Evolutionary conservation across 2,113 vertebrate genomes (phyloP).

Genomic region (Leuciscus idus): DNA sequence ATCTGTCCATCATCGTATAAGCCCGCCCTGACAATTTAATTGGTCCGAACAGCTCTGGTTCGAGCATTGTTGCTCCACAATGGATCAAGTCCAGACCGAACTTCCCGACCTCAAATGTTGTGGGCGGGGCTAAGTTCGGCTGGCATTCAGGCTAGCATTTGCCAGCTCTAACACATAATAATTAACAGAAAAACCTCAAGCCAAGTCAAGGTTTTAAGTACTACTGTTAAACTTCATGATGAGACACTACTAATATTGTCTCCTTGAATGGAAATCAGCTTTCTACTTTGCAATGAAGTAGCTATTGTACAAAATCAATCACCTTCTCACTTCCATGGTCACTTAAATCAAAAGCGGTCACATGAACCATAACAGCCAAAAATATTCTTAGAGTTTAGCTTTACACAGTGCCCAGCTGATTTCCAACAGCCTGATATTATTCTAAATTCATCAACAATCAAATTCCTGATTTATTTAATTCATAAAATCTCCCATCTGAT

Average conservation of each 20-base stretch:
- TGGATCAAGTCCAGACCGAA: too few relatives aligned
- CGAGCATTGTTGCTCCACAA: too few relatives aligned
- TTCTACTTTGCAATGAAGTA: slow-evolving; percentile 40
- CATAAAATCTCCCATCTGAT: slow-evolving; percentile 42
- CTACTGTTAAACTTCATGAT: not conserved
- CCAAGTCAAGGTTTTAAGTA: not conserved
- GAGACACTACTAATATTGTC: not conserved
- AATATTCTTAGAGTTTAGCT: slow-evolving; percentile 5
- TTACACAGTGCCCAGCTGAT: not conserved
- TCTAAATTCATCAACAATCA: slow-evolving; percentile 56
- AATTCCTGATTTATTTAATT: slow-evolving; percentile 49
- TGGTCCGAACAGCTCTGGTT: too few relatives aligned
- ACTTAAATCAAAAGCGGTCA: slow-evolving; percentile 15
- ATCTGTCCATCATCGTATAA: too few relatives aligned
- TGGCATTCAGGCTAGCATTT: not conserved
- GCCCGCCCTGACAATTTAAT: too few relatives aligned
- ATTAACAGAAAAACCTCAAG: not conserved
- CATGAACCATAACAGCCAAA: not conserved
- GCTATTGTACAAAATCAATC: slow-evolving; percentile 4
- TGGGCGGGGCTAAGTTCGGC: too few relatives aligned
- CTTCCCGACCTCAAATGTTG: too few relatives aligned
- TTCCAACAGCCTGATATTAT: slow-evolving; percentile 27
- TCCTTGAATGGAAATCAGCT: not conserved
- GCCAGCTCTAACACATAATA: slow-evolving; percentile 33
- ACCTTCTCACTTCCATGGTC: slow-evolving; percentile 12